Base-by-base conservation (phyloP, 30 jellyfish, hydroid and myxozoan species). In the Sanderia malayensis region DNA sequence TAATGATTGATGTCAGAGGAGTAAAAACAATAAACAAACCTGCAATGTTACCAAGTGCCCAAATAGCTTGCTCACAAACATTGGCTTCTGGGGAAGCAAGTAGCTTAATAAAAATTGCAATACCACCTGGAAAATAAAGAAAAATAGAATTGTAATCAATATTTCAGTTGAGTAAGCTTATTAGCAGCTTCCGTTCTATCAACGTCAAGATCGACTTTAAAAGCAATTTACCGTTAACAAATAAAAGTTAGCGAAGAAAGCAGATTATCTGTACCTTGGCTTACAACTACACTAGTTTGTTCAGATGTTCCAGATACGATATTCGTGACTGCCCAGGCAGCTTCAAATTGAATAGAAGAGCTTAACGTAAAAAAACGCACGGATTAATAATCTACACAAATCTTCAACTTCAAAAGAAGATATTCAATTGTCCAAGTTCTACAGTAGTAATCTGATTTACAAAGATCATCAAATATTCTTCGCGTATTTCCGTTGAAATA, bases 31-130 rank as follows among this genome's bases (percentile, higher is more conserved):
- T 41, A 49, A 9, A 49, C 24, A 4, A 62, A 84, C 96, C 99
- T 19, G 99, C 96, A 17, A 93, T 93, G 85, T 93, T 93, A 6
- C 96, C 99, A 25, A 93, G 94, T 1, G 99, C 96, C 99, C 99
- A 93, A 25, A 86, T 96, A 24, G 99, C 95, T 53, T 93, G 99
- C 75, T 93, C 99, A 49, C 94, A 76, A 1, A 93, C 96, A 44
- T 86, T 81, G 32, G 70, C 52, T 34, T 86, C 85, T 0, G 89
- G 72, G 0, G 99, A 93, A 1, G 61, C 58, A 24, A 93, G 70
- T 58, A 92, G 95, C 31, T 70, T 74, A 70, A 92, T 61, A 49
- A 92, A 92, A 1, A 55, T 46, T 17, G 67, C 93, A 15, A 92
- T 95, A 17, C 96, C 98, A 69, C 98, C 98, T 92, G 73, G 23